Evolutionary conservation across 2,797 vertebrate genomes (phyloP).

Genomic region (Ibycter americanus): DNA sequence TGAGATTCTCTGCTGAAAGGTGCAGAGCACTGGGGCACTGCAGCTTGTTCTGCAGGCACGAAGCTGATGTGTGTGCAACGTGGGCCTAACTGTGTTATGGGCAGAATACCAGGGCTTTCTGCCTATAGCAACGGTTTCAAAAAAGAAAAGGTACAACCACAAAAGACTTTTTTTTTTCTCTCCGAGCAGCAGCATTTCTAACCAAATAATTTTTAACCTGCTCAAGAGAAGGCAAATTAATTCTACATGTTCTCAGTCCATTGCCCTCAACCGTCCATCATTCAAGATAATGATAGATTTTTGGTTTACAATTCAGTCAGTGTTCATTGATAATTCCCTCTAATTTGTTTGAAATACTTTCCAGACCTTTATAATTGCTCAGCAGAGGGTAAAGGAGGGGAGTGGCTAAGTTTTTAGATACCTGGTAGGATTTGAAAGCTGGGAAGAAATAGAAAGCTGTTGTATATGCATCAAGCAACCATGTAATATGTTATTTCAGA

Average conservation of each 20-base stretch:
- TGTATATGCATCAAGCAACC: background rate
- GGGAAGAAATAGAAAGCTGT: background rate
- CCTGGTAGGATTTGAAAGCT: background rate
- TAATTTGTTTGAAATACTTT: background rate
- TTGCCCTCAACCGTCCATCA: background rate
- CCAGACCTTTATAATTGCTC: background rate
- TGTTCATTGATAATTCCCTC: background rate
- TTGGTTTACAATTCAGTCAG: background rate
- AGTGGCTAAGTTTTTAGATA: background rate
- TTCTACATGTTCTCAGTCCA: background rate
- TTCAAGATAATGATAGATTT: background rate
- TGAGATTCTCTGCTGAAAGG: constrained; percentile 13
- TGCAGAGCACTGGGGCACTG: background rate
- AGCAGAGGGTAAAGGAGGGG: background rate
- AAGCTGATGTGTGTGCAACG: rapidly evolving
- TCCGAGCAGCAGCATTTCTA: background rate
- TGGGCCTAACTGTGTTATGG: background rate
- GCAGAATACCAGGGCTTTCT: background rate
- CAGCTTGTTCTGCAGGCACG: background rate
- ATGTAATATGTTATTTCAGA: background rate
- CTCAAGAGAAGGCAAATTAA: background rate
- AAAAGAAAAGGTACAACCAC: background rate
- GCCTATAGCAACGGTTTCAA: rapidly evolving
- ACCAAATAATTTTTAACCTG: background rate
- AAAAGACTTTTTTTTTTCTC: background rate